Conservation (phyloP, 2,888 invertebrate species). For the Cybosia mesomella region DNA sequence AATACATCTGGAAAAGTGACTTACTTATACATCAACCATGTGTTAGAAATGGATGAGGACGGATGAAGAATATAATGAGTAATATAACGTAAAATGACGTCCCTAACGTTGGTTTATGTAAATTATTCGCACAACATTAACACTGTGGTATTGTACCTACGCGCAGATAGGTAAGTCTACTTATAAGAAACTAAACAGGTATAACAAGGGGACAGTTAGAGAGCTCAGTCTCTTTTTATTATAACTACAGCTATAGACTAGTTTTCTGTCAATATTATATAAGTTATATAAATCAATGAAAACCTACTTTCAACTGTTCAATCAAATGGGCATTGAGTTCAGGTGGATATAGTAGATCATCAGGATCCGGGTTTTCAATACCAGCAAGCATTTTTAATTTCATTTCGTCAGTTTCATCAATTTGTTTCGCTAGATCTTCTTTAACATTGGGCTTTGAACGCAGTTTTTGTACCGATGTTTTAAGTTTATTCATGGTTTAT, state of each 20-base stretch:
- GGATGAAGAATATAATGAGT: too few relatives aligned
- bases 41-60: too few relatives aligned
- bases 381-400: constrained; percentile 79
- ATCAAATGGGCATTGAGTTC: constrained; percentile 88
- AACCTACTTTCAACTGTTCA: constrained; percentile 85
- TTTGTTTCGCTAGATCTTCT: constrained; percentile 72
- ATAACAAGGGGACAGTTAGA: too few relatives aligned
- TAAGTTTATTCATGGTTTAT: constrained; percentile 60
- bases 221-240: not conserved
- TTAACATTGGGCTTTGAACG: constrained; percentile 60
- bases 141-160: too few relatives aligned
- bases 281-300: not conserved
- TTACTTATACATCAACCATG: too few relatives aligned
- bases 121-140: too few relatives aligned
- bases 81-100: too few relatives aligned
- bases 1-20: too few relatives aligned
- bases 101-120: too few relatives aligned
- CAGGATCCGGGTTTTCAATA: constrained; percentile 72
- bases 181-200: too few relatives aligned
- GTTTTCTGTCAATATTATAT: too few relatives aligned
- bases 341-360: constrained; percentile 86
- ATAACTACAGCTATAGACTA: not conserved
- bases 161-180: too few relatives aligned
- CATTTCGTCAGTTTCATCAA: constrained; percentile 85
- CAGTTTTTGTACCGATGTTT: constrained; percentile 50